Conservation (phyloP, 2,888 invertebrate species). For the Agrenia bidenticulata region DNA sequence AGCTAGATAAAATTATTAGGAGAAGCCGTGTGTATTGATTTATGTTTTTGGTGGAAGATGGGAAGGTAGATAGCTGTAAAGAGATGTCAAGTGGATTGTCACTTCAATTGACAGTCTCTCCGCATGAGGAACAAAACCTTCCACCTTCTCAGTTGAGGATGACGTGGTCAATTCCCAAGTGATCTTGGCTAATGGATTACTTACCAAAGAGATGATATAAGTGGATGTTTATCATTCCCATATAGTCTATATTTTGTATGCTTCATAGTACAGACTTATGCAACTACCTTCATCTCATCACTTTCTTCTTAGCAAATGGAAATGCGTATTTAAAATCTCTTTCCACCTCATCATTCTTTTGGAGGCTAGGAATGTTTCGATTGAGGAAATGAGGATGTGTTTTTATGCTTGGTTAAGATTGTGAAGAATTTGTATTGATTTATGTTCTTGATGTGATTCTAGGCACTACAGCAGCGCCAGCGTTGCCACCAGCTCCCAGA, state of each 20-base stretch:
- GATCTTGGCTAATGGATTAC: slow-evolving; percentile 27
- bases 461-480: slow-evolving; percentile 59
- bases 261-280: too few species aligned
- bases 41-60: slow-evolving; percentile 3
- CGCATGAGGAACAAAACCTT: neutral
- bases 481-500: slow-evolving; percentile 62
- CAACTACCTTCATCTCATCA: too few species aligned
- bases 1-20: neutral
- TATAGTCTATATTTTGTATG: too few species aligned
- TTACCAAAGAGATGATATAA: neutral
- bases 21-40: slow-evolving; percentile 1
- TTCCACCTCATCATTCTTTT: too few species aligned
- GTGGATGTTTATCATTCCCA: too few species aligned
- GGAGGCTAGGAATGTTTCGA: too few species aligned
- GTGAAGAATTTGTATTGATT: too few species aligned
- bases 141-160: slow-evolving; percentile 13
- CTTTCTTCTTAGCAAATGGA: too few species aligned
- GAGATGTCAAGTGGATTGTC: slow-evolving; percentile 24
- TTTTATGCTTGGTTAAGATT: too few species aligned
- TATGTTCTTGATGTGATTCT: slow-evolving; percentile 5
- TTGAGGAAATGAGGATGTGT: too few species aligned
- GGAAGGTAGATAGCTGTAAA: slow-evolving; percentile 10
- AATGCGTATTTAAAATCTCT: too few species aligned
- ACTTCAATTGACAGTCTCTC: slow-evolving; percentile 3
- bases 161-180: slow-evolving; percentile 40